Evolutionary conservation across 2,797 vertebrate species (phyloP).

Genomic region (Monodelphis domestica): DNA sequence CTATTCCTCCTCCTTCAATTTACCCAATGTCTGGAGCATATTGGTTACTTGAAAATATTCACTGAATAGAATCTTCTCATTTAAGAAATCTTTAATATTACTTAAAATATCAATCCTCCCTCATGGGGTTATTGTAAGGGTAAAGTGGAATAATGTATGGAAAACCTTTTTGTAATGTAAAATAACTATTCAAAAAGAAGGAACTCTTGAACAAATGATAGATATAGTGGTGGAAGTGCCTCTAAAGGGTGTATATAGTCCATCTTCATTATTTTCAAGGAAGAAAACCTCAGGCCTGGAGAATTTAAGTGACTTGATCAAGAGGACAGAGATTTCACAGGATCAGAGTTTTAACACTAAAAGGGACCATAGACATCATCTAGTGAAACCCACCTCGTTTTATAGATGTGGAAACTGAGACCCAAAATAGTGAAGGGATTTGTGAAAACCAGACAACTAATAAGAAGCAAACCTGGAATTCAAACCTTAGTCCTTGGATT

Average conservation of each 20-base stretch:
- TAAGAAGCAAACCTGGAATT: neutral
- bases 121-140: neutral
- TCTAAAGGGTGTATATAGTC: neutral
- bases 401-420: neutral
- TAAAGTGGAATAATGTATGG: neutral
- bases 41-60: neutral
- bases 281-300: neutral
- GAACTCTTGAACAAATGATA: neutral
- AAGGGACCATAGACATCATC: neutral
- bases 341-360: neutral
- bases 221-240: neutral
- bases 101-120: neutral
- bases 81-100: neutral
- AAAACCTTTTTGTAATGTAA: neutral
- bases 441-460: neutral
- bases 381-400: neutral
- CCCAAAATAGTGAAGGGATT: neutral
- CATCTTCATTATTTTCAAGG: neutral
- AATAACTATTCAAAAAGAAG: neutral
- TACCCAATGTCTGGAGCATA: neutral
- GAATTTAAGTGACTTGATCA: neutral
- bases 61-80: neutral
- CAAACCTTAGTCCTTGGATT: neutral
- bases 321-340: neutral
- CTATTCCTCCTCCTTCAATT: neutral